Conservation (phyloP, 2,797 vertebrate species). For the Decapterus maruadsi region DNA sequence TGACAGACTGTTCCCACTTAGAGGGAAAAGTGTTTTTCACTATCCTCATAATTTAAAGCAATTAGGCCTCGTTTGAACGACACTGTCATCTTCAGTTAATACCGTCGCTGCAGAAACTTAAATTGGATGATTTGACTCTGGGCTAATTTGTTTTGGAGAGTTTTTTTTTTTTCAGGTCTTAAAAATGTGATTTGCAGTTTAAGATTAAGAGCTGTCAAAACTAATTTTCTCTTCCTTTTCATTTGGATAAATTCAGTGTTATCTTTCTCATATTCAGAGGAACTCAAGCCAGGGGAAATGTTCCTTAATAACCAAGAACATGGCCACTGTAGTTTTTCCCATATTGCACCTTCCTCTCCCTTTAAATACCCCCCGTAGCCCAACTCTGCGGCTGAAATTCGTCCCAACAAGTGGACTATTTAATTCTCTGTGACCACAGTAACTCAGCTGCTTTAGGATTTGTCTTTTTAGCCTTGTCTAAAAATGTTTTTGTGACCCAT, state of each 20-base stretch:
- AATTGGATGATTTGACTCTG: background rate
- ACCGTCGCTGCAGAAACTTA: background rate
- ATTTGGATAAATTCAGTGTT: too few species aligned
- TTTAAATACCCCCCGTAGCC: background rate
- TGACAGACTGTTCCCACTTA: background rate
- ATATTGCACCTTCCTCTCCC: background rate
- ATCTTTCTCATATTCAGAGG: background rate
- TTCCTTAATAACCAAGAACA: background rate
- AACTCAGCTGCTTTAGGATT: background rate
- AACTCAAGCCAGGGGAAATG: background rate
- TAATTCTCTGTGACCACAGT: background rate
- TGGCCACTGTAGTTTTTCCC: background rate
- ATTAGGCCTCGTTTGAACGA: background rate
- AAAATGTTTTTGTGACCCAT: background rate
- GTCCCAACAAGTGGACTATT: background rate
- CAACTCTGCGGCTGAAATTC: background rate
- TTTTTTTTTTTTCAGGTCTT: background rate
- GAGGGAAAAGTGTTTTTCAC: background rate
- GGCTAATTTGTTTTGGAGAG: background rate
- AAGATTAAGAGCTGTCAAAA: background rate
- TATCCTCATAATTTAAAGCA: background rate
- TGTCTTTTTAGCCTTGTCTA: background rate
- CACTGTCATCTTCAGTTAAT: background rate
- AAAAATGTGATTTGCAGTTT: background rate
- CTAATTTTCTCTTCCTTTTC: background rate